These are phyloP conservation scores for Hemitrygon akajei DNA, from an alignment of 2,797 vertebrate species.

Conservation along the genomic window DNA sequence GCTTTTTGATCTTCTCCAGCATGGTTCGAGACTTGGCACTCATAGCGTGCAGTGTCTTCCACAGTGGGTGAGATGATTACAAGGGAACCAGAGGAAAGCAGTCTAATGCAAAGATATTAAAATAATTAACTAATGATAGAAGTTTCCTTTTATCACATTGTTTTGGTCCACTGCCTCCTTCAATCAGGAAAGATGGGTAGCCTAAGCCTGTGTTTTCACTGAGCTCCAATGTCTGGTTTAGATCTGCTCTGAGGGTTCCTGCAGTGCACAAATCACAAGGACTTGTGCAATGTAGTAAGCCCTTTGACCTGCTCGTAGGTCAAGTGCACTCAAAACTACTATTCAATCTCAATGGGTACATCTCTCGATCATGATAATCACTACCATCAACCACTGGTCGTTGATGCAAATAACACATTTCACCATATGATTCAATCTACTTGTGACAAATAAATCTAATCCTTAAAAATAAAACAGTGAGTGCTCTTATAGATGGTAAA, in stretches of 20 bases:
- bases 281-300: not conserved
- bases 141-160: not conserved
- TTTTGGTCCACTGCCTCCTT: not conserved
- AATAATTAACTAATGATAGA: constrained; percentile 20
- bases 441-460: no score
- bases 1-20: constrained; percentile 74
- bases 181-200: not conserved
- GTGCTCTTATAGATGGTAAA: not conserved
- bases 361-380: not conserved
- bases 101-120: constrained; percentile 54
- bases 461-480: not conserved
- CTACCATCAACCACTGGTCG: not conserved
- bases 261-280: not conserved
- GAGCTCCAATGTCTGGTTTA: not conserved
- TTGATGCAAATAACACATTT: no score
- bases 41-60: constrained; percentile 80
- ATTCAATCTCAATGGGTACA: not conserved
- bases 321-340: not conserved
- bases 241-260: not conserved
- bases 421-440: no score
- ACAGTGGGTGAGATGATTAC: constrained; percentile 84
- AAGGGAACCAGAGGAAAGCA: constrained; percentile 87
- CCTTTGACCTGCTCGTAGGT: not conserved
- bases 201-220: not conserved
- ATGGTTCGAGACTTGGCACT: constrained; percentile 76